A percentile compares a stretch with the other conserved stretches of the same genome.
These are phyloP conservation scores for Bombus vancouverensis DNA, from an alignment of 1,140 invertebrate species.

Conservation along the genomic window DNA sequence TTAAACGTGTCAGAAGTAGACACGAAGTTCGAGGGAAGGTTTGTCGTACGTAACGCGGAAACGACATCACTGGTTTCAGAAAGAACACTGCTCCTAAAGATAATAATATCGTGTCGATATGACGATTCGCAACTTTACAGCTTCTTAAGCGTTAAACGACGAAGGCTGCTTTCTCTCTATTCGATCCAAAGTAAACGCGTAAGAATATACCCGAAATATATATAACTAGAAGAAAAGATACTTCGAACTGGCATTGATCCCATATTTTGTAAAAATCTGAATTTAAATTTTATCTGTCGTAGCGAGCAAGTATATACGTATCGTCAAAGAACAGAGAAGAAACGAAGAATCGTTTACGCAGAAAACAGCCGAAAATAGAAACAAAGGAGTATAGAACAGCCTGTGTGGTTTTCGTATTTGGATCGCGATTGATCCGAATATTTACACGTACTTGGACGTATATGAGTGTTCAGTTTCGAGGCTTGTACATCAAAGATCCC, in stretches of 20 bases:
- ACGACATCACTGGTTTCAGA: constrained; percentile 42
- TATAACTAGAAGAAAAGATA: neutral
- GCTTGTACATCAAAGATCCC: constrained; percentile 31
- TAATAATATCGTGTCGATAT: neutral
- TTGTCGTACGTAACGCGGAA: neutral
- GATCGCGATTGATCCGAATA: constrained; percentile 20
- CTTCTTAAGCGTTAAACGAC: constrained; percentile 1
- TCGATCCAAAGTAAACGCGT: no score
- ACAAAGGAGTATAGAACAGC: constrained; percentile 14
- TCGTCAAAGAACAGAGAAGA: neutral
- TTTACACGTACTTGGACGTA: constrained; percentile 51
- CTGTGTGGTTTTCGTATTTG: constrained; percentile 14
- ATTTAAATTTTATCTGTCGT: no score
- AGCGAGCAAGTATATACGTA: neutral
- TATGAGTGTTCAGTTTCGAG: constrained; percentile 24
- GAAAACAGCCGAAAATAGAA: constrained; percentile 15
- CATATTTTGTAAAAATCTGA: neutral
- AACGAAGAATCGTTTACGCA: constrained; percentile 7
- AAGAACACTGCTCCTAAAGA: neutral
- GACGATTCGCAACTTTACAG: constrained; percentile 4
- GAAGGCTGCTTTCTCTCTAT: constrained; percentile 16
- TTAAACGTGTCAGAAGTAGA: neutral
- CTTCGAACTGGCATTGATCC: neutral
- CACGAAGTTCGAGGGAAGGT: neutral
- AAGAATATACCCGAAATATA: neutral